Evolutionary conservation across 2,888 invertebrate genomes (phyloP).

Genomic region (Gymnocheta viridis): DNA sequence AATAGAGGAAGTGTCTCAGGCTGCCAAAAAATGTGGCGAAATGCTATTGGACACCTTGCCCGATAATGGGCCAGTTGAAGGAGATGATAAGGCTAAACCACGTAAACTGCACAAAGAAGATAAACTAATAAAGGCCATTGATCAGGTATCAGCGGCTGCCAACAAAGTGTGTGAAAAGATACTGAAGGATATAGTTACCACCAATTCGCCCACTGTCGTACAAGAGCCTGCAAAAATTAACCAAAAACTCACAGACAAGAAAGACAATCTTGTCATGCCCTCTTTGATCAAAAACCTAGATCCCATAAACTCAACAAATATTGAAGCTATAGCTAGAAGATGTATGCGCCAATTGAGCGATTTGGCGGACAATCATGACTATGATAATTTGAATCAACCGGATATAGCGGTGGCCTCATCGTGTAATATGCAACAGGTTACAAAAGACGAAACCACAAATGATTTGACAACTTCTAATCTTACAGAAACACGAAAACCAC

Average conservation of each 20-base stretch:
- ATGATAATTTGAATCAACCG: slow-evolving; percentile 80
- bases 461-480: slow-evolving; percentile 68
- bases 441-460: slow-evolving; percentile 66
- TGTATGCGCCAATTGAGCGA: slow-evolving; percentile 81
- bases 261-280: slow-evolving; percentile 76
- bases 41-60: slow-evolving; percentile 82
- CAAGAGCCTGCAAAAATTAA: slow-evolving; percentile 77
- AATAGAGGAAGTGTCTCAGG: slow-evolving; percentile 82
- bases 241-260: slow-evolving; percentile 67
- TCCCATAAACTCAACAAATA: slow-evolving; percentile 83
- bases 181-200: slow-evolving; percentile 79
- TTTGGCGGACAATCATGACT: slow-evolving; percentile 80
- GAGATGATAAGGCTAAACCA: slow-evolving; percentile 54
- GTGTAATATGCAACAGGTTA: slow-evolving; percentile 65
- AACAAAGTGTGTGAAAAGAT: slow-evolving; percentile 81
- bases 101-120: slow-evolving; percentile 79
- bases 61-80: slow-evolving; percentile 66
- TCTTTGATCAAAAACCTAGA: slow-evolving; percentile 82
- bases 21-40: slow-evolving; percentile 83
- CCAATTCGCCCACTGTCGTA: slow-evolving; percentile 78
- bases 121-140: slow-evolving; percentile 79
- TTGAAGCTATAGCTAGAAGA: slow-evolving; percentile 83
- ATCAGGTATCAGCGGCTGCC: slow-evolving; percentile 80
- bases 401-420: slow-evolving; percentile 64
- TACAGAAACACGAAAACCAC: slow-evolving; percentile 65